phyloP scores from a whole-genome alignment of 2,797 vertebrate genomes.

The Halcyon badia region DNA sequence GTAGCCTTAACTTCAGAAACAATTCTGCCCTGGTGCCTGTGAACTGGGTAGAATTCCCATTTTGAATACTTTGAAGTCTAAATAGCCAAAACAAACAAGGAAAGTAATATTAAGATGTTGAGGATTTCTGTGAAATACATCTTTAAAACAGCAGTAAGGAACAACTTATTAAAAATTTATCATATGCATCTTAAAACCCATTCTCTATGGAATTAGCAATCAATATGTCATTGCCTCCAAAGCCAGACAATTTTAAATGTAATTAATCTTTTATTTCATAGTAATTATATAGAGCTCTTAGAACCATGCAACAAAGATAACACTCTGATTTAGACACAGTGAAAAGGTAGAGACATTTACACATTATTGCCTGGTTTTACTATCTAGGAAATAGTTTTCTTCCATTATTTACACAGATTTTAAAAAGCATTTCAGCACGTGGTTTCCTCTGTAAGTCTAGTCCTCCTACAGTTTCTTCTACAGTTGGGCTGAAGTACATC shows the following conservation, averaged over 20 bases:
- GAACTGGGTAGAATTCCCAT: neutral
- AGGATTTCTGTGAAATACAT: neutral
- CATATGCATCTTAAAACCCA: neutral
- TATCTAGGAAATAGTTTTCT: neutral
- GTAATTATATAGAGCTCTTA: neutral
- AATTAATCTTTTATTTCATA: neutral
- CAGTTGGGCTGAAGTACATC: neutral
- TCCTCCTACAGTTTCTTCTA: neutral
- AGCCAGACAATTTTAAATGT: neutral
- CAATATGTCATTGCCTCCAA: neutral
- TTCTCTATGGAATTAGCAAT: neutral
- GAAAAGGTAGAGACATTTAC: neutral
- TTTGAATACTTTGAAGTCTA: neutral
- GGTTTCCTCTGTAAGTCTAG: neutral
- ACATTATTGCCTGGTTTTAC: neutral
- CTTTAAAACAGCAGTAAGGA: neutral
- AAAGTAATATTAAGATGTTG: neutral
- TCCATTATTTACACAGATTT: neutral
- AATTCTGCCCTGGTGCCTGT: neutral
- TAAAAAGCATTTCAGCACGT: neutral
- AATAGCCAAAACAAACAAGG: neutral
- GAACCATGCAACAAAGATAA: neutral
- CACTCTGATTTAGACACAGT: neutral
- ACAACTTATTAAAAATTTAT: constrained; percentile 17
- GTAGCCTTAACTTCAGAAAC: neutral